A percentile compares a stretch with the other conserved stretches of the same genome.
Evolutionary conservation across 2,888 invertebrate genomes (phyloP).

Genomic region (Tenthredo notha): DNA sequence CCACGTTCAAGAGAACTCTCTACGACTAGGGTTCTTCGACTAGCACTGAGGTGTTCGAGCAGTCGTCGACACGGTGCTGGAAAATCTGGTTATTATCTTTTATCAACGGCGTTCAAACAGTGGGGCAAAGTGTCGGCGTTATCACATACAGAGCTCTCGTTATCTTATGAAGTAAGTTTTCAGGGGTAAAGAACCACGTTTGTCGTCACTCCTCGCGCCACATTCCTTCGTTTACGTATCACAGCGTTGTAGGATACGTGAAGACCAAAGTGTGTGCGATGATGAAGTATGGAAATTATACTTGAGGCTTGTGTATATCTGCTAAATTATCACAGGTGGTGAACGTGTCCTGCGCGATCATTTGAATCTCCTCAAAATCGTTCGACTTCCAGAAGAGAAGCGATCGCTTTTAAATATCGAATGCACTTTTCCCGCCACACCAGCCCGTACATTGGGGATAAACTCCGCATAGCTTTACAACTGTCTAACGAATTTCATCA

Average conservation of each 20-base stretch:
- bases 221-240: not conserved
- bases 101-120: slow-evolving; percentile 49
- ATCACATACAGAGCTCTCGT: slow-evolving; percentile 21
- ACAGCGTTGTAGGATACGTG: not conserved
- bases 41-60: not conserved
- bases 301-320: not conserved
- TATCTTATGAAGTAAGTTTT: slow-evolving; percentile 28
- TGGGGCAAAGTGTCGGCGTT: not conserved
- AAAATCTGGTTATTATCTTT: slow-evolving; percentile 47
- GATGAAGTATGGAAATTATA: not conserved
- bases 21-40: slow-evolving; percentile 6
- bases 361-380: slow-evolving; percentile 71
- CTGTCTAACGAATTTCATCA: not conserved
- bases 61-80: not conserved
- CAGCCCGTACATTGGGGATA: slow-evolving; percentile 30
- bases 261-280: not conserved
- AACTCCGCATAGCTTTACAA: not conserved
- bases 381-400: not conserved
- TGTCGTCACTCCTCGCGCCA: not conserved
- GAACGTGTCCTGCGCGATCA: slow-evolving; percentile 66
- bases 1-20: not conserved
- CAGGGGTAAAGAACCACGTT: slow-evolving; percentile 16
- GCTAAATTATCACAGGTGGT: not conserved
- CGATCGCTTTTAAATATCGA: slow-evolving; percentile 54
- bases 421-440: slow-evolving; percentile 38